Conservation (phyloP, 2,888 invertebrate genomes). For the Tinea semifulvella region DNA sequence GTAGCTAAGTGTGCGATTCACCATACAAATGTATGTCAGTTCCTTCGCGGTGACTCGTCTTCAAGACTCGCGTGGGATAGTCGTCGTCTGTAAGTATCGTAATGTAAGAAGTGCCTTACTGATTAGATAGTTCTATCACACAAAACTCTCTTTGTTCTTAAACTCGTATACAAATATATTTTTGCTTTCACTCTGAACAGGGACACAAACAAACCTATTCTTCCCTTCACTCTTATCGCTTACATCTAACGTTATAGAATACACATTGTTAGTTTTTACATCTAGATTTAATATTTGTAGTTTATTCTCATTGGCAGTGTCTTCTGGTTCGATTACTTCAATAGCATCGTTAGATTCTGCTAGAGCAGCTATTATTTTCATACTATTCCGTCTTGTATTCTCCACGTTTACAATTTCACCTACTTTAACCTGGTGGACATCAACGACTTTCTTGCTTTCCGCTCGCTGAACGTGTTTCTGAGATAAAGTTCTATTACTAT, state of each 20-base stretch:
- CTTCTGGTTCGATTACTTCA: slow-evolving; percentile 35
- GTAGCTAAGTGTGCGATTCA: no score
- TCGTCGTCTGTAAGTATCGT: no score
- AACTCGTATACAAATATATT: slow-evolving; percentile 64
- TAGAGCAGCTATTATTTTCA: slow-evolving; percentile 52
- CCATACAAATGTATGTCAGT: no score
- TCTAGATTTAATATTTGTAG: slow-evolving; percentile 63
- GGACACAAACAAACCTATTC: slow-evolving; percentile 55
- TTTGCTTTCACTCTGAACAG: slow-evolving; percentile 44
- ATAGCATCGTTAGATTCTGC: slow-evolving; percentile 34
- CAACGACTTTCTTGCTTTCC: slow-evolving; percentile 45
- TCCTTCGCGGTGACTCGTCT: no score
- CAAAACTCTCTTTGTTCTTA: slow-evolving; percentile 60
- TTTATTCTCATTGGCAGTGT: slow-evolving; percentile 48
- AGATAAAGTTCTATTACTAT: slow-evolving; percentile 61
- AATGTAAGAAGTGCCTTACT: no score
- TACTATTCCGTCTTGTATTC: slow-evolving; percentile 57
- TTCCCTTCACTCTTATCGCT: slow-evolving; percentile 41
- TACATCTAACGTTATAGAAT: slow-evolving; percentile 59
- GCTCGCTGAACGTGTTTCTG: slow-evolving; percentile 38
- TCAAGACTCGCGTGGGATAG: no score
- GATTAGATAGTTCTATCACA: slow-evolving; percentile 28
- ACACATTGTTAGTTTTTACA: slow-evolving; percentile 57
- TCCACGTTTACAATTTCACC: slow-evolving; percentile 55
- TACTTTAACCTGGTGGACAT: slow-evolving; percentile 43